These are phyloP conservation scores for Epizoanthus stellaris DNA, from an alignment of 92 coral and sea anemone genomes.

Conservation along the genomic window DNA sequence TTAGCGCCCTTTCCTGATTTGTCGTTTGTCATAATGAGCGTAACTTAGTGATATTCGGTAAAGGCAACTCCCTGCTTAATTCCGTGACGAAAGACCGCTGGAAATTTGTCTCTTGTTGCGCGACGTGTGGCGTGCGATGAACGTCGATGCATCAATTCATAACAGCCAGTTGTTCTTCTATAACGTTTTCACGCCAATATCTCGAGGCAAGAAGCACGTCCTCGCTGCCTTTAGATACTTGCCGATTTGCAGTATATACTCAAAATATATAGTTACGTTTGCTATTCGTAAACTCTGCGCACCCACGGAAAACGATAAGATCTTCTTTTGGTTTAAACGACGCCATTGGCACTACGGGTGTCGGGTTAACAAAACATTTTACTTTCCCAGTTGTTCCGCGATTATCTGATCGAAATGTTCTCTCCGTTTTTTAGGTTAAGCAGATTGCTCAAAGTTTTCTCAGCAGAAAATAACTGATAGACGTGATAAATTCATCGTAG, in stretches of 20 bases:
- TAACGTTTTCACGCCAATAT: not conserved
- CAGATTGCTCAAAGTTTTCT: too few species aligned
- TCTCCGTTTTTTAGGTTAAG: too few species aligned
- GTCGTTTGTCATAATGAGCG: not conserved
- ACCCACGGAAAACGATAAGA: constrained; percentile 4
- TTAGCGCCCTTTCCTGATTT: too few species aligned
- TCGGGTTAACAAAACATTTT: not conserved
- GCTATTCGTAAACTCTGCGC: not conserved
- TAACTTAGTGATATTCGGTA: not conserved
- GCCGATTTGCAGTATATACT: not conserved
- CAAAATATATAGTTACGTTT: not conserved
- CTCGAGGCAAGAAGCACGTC: not conserved
- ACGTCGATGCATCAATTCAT: not conserved
- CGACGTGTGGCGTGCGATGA: too few species aligned
- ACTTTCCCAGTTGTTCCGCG: not conserved
- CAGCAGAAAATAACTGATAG: too few species aligned
- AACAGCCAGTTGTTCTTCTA: not conserved
- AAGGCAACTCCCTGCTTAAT: not conserved
- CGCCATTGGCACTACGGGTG: not conserved
- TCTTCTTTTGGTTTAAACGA: not conserved
- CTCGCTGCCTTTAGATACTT: not conserved
- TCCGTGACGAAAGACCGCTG: not conserved
- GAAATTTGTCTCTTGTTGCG: too few species aligned
- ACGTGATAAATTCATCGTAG: too few species aligned
- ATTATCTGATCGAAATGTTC: not conserved